Conservation (phyloP, 2,113 vertebrate species). For the Pogonocichla stellata region DNA sequence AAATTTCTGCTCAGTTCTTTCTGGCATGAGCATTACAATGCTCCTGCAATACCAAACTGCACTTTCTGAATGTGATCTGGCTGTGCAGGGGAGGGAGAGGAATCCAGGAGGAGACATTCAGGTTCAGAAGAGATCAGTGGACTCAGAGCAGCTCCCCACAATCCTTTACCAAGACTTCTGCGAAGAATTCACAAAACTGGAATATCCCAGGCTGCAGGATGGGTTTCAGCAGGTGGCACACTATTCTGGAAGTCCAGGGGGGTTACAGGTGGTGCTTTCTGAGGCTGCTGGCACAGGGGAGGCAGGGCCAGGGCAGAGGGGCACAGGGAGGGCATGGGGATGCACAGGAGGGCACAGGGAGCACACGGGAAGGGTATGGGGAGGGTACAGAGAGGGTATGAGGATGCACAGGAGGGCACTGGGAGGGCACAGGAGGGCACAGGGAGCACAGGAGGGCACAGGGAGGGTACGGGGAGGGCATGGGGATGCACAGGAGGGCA, state of each 20-base stretch:
- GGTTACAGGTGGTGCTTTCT: not conserved
- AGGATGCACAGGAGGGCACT: not conserved
- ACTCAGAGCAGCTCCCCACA: not conserved
- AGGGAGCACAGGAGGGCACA: no score
- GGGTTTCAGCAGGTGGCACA: not conserved
- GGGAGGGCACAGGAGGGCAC: not conserved
- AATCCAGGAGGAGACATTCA: not conserved
- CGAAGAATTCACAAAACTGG: not conserved
- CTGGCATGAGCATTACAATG: not conserved
- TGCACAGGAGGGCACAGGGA: not conserved
- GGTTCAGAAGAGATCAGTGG: not conserved
- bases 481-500: not conserved
- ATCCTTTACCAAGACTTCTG: not conserved
- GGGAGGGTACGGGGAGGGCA: not conserved
- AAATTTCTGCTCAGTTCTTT: not conserved
- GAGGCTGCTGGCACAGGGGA: not conserved
- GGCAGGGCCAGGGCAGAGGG: not conserved
- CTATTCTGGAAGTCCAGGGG: not conserved
- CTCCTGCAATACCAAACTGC: not conserved
- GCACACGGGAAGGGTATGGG: no score
- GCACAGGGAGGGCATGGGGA: not conserved
- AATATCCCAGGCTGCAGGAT: accelerated
- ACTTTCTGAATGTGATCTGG: not conserved
- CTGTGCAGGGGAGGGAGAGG: not conserved
- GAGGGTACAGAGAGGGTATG: no score